phyloP scores from a whole-genome alignment of 2,797 vertebrate genomes.

The Sebastes vulpes region DNA sequence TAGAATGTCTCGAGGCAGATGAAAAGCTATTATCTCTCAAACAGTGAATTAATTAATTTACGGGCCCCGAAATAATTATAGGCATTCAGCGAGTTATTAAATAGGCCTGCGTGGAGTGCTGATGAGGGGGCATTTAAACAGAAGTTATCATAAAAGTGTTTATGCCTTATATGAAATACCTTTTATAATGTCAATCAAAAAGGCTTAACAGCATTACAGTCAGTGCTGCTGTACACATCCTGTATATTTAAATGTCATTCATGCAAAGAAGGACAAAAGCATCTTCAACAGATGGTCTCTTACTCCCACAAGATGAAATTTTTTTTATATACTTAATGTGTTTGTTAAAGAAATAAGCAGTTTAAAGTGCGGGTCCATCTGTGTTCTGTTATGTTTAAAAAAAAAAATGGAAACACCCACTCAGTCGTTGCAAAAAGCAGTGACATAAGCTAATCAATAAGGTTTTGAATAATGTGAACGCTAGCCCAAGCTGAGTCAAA shows the following conservation, averaged over 20 bases:
- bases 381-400: too few relatives aligned
- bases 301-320: background rate
- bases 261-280: background rate
- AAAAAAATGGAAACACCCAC: too few relatives aligned
- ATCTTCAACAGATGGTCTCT: background rate
- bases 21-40: slow-evolving; percentile 18
- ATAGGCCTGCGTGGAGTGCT: background rate
- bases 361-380: background rate
- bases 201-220: background rate
- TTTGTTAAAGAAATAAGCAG: background rate
- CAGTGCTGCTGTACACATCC: background rate
- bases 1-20: background rate
- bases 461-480: too few relatives aligned
- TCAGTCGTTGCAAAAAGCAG: too few relatives aligned
- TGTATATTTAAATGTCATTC: background rate
- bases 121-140: slow-evolving; percentile 7
- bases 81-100: slow-evolving; percentile 9
- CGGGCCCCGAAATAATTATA: slow-evolving; percentile 1
- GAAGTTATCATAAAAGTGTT: background rate
- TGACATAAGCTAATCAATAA: too few relatives aligned
- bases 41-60: slow-evolving; percentile 22
- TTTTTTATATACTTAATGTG: background rate
- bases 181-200: slow-evolving; percentile 11
- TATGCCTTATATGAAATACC: background rate
- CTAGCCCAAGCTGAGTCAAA: too few relatives aligned